phyloP scores from a whole-genome alignment of 2,888 invertebrate genomes.

The Protophormia terraenovae region DNA sequence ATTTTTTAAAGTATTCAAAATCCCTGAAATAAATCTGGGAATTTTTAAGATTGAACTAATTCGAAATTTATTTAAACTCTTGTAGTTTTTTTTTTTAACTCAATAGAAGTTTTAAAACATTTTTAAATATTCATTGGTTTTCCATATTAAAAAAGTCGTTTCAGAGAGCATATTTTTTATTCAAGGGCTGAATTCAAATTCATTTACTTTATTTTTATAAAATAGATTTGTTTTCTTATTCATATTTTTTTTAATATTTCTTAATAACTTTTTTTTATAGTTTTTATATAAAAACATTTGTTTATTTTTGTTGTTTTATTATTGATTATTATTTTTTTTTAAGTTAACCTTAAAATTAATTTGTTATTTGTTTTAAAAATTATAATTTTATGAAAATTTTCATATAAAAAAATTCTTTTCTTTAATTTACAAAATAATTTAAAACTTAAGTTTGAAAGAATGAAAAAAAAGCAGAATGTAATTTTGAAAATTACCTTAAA shows the following conservation, averaged over 20 bases:
- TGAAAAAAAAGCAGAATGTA: constrained; percentile 49
- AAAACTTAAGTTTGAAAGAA: constrained; percentile 30
- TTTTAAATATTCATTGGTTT: too few relatives aligned
- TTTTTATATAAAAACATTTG: constrained; percentile 67
- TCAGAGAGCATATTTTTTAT: too few relatives aligned
- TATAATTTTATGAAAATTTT: constrained; percentile 6
- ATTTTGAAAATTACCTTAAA: constrained; percentile 59
- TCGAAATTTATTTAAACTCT: too few relatives aligned
- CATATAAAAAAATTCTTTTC: not conserved
- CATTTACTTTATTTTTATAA: too few relatives aligned
- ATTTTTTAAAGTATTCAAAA: too few relatives aligned
- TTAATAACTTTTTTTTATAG: constrained; percentile 38
- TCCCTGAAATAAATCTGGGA: too few relatives aligned
- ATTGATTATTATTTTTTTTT: constrained; percentile 42
- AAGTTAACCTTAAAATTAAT: constrained; percentile 14
- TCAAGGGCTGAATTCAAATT: too few relatives aligned
- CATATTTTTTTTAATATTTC: not conserved
- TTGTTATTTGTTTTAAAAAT: constrained; percentile 60
- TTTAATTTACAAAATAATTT: constrained; percentile 4
- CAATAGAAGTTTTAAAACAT: too few relatives aligned
- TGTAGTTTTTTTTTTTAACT: too few relatives aligned
- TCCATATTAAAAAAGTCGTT: too few relatives aligned
- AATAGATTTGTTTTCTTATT: too few relatives aligned
- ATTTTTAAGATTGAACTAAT: too few relatives aligned
- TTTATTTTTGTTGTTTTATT: constrained; percentile 53